phyloP scores from a whole-genome alignment of 2,113 vertebrate genomes.

The Embiotoca jacksoni region DNA sequence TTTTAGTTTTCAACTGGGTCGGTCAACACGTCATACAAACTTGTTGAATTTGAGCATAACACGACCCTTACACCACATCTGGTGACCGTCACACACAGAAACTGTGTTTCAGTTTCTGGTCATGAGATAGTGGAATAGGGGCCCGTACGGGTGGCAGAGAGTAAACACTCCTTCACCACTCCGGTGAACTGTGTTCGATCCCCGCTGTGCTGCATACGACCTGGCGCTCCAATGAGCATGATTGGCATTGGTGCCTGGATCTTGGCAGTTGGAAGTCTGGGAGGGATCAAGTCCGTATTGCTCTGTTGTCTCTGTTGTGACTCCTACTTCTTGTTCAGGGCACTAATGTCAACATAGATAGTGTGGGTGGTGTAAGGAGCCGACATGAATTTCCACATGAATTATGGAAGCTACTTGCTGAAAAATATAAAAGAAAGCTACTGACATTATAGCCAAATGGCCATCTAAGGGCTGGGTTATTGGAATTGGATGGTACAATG shows the following conservation, averaged over 20 bases:
- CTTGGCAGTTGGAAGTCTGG: not conserved
- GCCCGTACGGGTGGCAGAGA: not conserved
- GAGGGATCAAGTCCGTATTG: not conserved
- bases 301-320: not conserved
- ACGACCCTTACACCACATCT: not conserved
- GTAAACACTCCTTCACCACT: not conserved
- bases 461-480: not conserved
- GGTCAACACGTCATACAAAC: not conserved
- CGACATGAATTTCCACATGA: not conserved
- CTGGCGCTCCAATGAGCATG: not conserved
- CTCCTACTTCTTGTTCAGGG: not conserved
- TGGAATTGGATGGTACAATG: not conserved
- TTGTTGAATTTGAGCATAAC: too few species aligned
- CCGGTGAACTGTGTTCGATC: constrained; percentile 2
- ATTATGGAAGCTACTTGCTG: not conserved
- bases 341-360: not conserved
- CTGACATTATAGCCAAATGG: not conserved
- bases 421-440: not conserved
- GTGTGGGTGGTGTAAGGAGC: not conserved
- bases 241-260: not conserved
- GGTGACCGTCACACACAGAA: not conserved
- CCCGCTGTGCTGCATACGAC: constrained; percentile 1
- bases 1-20: too few species aligned
- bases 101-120: not conserved
- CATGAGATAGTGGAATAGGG: not conserved